Base-by-base conservation (phyloP, 1,140 invertebrate genomes). In the Pogonognathellus flavescens region DNA sequence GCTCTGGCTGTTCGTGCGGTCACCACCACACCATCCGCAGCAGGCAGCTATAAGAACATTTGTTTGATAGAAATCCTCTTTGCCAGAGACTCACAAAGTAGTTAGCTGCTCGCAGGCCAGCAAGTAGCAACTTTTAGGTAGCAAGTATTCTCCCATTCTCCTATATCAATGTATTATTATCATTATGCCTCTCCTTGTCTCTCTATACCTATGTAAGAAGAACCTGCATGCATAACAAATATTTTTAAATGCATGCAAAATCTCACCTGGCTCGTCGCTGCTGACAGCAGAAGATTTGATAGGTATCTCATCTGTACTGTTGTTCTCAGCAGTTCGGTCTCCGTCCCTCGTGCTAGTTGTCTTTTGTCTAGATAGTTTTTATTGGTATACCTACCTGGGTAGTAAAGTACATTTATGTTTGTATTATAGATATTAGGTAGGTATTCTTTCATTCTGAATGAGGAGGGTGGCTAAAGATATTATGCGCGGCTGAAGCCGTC, bases 191-290 rank as follows among this genome's bases (percentile, higher is more conserved):
- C n/a, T n/a, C n/a, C n/a, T 41, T 3, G 31, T 41, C 2, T 41
- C 31, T 41, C 1, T 1, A 41, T 41, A 41, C 6, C 31, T 41
- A 49, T n/a, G 22, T 76, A 49, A 50, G 41, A 49, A 50, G 22
- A 76, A 76, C 70, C 70, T 76, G 70, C 70, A 76, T 76, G 70
- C 41, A 76, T 76, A 76, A 76, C 70, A 76, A 76, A 76, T 76
- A 76, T 49, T 76, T 76, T 76, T 76, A 76, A 76, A 76, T 76
- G 70, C 70, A 76, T 76, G 70, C 70, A 76, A 76, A 76, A 76
- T 76, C 70, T 76, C 70, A 76, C 70, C 70, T 76, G 70, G 70
- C 70, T 50, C 14, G 11, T 11, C 66, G 70, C 70, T 76, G 70
- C 70, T 76, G 70, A 76, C 70, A 76, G 70, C 70, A 49, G 8